phyloP scores from a whole-genome alignment of 1,140 invertebrate species.

The Fopius arisanus region DNA sequence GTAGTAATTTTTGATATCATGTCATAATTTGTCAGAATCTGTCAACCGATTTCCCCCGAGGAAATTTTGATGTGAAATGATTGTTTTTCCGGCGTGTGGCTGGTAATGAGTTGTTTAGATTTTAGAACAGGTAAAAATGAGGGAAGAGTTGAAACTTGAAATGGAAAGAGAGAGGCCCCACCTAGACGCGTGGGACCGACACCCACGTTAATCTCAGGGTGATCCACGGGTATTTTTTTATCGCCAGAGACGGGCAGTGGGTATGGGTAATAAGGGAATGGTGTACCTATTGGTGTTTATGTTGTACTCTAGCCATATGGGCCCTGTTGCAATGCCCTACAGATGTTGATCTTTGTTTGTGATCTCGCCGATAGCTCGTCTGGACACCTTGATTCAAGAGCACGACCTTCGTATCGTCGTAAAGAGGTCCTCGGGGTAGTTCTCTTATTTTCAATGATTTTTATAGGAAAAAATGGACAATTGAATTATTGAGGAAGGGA shows the following conservation, averaged over 20 bases:
- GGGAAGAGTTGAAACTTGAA: not conserved
- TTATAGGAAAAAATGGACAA: too few relatives aligned
- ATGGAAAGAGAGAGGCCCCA: not conserved
- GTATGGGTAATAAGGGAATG: not conserved
- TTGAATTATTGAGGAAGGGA: too few relatives aligned
- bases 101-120: too few relatives aligned
- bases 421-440: too few relatives aligned
- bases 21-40: too few relatives aligned
- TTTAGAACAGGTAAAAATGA: not conserved
- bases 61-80: too few relatives aligned
- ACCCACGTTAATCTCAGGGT: not conserved
- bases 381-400: not conserved
- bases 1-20: too few relatives aligned
- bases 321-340: not conserved
- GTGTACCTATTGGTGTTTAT: not conserved
- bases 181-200: constrained; percentile 7
- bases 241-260: not conserved
- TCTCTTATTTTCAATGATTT: too few relatives aligned
- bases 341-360: not conserved
- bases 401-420: not conserved
- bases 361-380: not conserved
- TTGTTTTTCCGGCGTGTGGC: too few relatives aligned
- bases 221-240: not conserved
- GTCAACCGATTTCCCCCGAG: too few relatives aligned
- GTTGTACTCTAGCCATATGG: not conserved